Base-by-base conservation (phyloP, 37 sponge, comb jelly and placozoan species). In the Corticium candelabrum region DNA sequence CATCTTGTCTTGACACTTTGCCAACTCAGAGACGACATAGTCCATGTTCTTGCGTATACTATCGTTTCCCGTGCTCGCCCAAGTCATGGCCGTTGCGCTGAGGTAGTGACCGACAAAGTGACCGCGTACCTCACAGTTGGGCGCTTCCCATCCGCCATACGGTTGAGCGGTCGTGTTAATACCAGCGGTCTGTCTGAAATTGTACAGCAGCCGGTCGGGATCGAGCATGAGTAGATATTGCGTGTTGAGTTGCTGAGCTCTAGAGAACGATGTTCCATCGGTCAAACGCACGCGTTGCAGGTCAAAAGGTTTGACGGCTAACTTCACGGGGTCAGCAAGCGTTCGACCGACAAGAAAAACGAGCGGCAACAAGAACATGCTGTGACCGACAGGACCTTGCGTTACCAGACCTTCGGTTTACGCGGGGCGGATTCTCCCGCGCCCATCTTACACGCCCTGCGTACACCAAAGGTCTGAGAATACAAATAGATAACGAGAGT, bases 61-160 rank as follows among this genome's bases (percentile, higher is more conserved):
- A 5, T 21, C 11, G 11, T 70, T 70, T 70, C 31, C 29, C 31
- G 73, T 70, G 73, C 29, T 29, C 5, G 73, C 73, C 73, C 73
- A 15, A 7, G 21, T 70, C 73, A 70, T 70, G 4, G 73, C 73
- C 31, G 73, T 70, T 29, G 73, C 73, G 73, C 73, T 70, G 31
- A 70, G 33, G 73, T 70, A 70, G 21, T 70, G 73, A 34, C 73
- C 73, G 21, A 70, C 73, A 70, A 70, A 70, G 31, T 70, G 73
- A 70, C 73, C 73, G 7, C 73, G 73, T 7, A 70, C 29, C 36
- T 70, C 73, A 34, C 5, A 7, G 36, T 70, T 15, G 29, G 73
- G 73, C 31, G 73, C 73, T 32, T 70, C 73, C 73, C 73, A 70
- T 70, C 73, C 73, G 5, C 73, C 73, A 34, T 70, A 70, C 7